Evolutionary conservation across 2,888 invertebrate genomes (phyloP).

Genomic region (Hyposoter didymator): DNA sequence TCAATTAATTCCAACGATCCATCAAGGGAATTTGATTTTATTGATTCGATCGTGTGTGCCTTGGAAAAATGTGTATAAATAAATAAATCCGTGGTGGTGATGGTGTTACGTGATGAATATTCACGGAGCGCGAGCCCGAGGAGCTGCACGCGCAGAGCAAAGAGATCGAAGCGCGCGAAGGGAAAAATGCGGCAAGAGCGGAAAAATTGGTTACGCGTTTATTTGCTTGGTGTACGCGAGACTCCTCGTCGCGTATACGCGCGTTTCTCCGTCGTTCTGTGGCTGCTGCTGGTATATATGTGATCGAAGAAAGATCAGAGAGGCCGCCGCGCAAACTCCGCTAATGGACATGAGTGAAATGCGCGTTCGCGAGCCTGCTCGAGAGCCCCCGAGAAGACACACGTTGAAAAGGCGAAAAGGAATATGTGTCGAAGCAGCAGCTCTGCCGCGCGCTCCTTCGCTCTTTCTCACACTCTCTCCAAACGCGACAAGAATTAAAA

Average conservation of each 20-base stretch:
- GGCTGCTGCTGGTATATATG: constrained; percentile 41
- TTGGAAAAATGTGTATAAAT: background rate
- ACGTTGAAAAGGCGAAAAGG: constrained; percentile 49
- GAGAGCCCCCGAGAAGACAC: constrained; percentile 50
- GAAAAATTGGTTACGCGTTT: constrained; percentile 77
- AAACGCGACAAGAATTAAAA: constrained; percentile 52
- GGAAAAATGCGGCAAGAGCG: constrained; percentile 53
- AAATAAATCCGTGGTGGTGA: background rate
- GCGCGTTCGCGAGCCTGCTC: background rate
- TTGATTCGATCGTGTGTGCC: constrained; percentile 13
- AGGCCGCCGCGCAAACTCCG: constrained; percentile 83
- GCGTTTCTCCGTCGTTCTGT: background rate
- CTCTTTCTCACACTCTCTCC: constrained; percentile 60
- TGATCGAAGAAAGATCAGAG: constrained; percentile 81
- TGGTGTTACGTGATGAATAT: constrained; percentile 38
- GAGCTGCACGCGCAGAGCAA: constrained; percentile 10
- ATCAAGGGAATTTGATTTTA: constrained; percentile 7
- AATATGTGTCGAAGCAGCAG: constrained; percentile 42
- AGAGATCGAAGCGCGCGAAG: constrained; percentile 9
- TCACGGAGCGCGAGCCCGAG: background rate
- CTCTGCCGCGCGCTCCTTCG: constrained; percentile 43
- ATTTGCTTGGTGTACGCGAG: constrained; percentile 73
- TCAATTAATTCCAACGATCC: constrained; percentile 8
- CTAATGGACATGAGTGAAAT: constrained; percentile 80
- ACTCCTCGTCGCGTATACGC: constrained; percentile 63